phyloP scores from a whole-genome alignment of 2,888 invertebrate species.

The Rhaphigaster nebulosa region DNA sequence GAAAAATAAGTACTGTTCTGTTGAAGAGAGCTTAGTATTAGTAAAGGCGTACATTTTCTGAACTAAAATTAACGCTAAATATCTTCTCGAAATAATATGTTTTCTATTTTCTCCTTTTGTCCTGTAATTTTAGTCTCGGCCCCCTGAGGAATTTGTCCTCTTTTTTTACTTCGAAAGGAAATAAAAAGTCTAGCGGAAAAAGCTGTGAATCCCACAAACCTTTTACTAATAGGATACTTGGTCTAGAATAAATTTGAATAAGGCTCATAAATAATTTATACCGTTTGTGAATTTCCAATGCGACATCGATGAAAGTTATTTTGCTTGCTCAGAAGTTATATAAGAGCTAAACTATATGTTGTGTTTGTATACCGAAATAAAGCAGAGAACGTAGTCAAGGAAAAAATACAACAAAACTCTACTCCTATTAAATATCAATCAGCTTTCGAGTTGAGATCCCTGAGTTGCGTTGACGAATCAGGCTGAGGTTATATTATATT shows the following conservation, averaged over 20 bases:
- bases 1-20: not conserved
- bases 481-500: no score
- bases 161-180: not conserved
- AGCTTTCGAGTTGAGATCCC: no score
- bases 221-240: constrained; percentile 1
- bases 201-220: not conserved
- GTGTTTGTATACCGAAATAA: no score
- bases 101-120: not conserved
- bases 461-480: no score
- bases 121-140: constrained; percentile 2
- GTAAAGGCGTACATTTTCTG: not conserved
- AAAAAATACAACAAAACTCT: no score
- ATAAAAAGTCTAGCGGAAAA: not conserved
- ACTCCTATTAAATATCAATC: no score
- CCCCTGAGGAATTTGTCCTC: not conserved
- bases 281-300: not conserved
- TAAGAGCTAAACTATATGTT: not conserved
- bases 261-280: constrained; percentile 14
- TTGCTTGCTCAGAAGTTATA: not conserved
- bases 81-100: not conserved
- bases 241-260: constrained; percentile 22
- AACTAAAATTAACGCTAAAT: not conserved
- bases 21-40: not conserved
- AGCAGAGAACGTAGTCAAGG: no score
- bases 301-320: not conserved